Conservation (phyloP, 2,797 vertebrate genomes). For the Xiphorhynchus erythropygius region DNA sequence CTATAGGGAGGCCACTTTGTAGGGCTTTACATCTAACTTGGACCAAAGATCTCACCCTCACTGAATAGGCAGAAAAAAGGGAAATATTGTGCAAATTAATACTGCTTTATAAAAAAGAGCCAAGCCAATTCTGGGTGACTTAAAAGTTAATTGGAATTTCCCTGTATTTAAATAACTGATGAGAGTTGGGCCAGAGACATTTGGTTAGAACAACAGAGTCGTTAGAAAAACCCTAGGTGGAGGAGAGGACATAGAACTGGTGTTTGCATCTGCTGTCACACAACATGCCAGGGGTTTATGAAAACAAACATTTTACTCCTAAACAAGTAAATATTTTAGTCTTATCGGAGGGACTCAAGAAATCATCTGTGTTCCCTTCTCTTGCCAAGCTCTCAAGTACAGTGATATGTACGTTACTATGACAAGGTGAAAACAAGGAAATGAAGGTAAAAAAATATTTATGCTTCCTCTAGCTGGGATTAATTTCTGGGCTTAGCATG, state of each 20-base stretch:
- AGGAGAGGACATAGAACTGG: not conserved
- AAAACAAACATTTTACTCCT: not conserved
- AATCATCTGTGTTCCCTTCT: not conserved
- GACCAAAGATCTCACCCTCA: not conserved
- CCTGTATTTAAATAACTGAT: slow-evolving; percentile 21
- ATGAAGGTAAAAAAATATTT: not conserved
- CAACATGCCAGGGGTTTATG: not conserved
- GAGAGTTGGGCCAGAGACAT: not conserved
- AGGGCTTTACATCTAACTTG: not conserved
- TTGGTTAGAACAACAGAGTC: not conserved
- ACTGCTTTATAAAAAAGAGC: not conserved
- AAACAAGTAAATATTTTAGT: not conserved
- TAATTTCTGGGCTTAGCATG: slow-evolving; percentile 1
- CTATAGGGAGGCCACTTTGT: not conserved
- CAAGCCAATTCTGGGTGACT: not conserved
- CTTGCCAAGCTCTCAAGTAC: not conserved
- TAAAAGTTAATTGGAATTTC: slow-evolving; percentile 42
- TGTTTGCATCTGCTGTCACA: slow-evolving; percentile 10
- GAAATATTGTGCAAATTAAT: not conserved
- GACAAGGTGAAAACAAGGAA: not conserved
- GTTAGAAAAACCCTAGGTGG: not conserved
- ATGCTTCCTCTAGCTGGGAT: not conserved
- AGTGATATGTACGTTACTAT: rapidly evolving
- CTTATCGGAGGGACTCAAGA: not conserved
- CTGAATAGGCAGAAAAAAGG: not conserved